phyloP scores from a whole-genome alignment of 2,888 invertebrate species.

The Cloeon dipterum region DNA sequence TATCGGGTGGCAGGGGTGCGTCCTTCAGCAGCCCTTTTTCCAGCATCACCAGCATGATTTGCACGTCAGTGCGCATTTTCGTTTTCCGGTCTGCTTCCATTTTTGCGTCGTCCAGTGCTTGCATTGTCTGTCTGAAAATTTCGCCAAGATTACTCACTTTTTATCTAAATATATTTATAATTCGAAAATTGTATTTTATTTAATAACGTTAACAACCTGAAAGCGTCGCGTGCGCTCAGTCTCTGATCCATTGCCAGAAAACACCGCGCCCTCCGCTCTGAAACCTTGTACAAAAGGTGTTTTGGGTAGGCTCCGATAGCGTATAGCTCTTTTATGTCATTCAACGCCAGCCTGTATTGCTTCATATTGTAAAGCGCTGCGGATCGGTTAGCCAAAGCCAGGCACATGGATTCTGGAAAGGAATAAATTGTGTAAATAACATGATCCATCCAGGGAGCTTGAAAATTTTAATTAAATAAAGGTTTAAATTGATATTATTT shows the following conservation, averaged over 20 bases:
- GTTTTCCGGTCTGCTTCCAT: background rate
- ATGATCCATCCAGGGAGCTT: too few species aligned
- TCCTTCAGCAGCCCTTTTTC: background rate
- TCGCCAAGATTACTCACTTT: too few species aligned
- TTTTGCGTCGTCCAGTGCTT: background rate
- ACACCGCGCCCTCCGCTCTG: background rate
- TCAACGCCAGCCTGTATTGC: background rate
- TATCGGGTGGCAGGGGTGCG: background rate
- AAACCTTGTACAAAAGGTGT: background rate
- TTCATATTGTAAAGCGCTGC: background rate
- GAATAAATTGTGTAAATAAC: too few species aligned
- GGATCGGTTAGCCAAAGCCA: background rate
- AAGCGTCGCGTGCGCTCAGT: background rate
- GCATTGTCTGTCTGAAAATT: too few species aligned
- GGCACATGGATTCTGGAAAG: background rate
- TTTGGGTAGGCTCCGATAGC: background rate
- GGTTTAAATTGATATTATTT: too few species aligned
- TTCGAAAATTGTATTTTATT: too few species aligned
- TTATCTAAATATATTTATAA: too few species aligned
- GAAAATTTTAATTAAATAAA: too few species aligned
- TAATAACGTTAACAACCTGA: too few species aligned
- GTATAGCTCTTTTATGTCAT: background rate
- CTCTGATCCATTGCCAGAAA: background rate
- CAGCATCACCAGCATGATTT: background rate
- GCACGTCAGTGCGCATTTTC: background rate